Evolutionary conservation across 2,113 vertebrate species (phyloP).

Genomic region (Tenebrosternarchus preto): DNA sequence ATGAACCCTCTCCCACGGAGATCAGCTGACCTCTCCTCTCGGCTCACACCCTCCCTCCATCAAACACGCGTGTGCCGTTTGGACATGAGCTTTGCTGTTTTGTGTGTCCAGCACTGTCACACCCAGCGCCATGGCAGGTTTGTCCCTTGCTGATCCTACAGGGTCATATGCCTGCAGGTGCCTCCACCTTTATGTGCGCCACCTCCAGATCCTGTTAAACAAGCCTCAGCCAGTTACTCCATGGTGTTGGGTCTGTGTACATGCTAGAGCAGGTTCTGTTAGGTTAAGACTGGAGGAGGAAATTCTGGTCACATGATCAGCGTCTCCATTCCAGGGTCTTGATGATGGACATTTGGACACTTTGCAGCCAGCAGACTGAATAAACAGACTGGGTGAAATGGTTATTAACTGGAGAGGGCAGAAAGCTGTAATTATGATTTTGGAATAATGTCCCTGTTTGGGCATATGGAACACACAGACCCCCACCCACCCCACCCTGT

Average conservation of each 20-base stretch:
- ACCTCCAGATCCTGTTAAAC: neutral
- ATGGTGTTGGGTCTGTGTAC: neutral
- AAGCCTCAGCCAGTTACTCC: neutral
- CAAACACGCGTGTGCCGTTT: no score
- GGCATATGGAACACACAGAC: no score
- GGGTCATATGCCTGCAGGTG: neutral
- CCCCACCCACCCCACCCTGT: no score
- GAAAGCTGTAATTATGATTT: neutral
- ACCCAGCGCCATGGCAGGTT: no score
- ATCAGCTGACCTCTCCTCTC: constrained; percentile 41
- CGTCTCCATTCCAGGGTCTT: neutral
- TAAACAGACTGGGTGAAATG: neutral
- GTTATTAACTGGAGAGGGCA: neutral
- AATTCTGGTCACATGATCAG: neutral
- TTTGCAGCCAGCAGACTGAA: neutral
- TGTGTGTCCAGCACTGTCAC: no score
- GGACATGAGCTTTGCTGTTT: no score
- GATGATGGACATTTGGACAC: no score
- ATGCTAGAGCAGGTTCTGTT: neutral
- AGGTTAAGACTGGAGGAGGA: neutral
- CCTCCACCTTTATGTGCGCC: no score
- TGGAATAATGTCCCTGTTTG: neutral
- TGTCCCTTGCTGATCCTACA: neutral
- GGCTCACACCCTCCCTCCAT: neutral
- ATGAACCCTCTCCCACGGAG: constrained; percentile 63